Evolutionary conservation across 2,113 vertebrate genomes (phyloP).

Genomic region (Tetraodon nigroviridis): DNA sequence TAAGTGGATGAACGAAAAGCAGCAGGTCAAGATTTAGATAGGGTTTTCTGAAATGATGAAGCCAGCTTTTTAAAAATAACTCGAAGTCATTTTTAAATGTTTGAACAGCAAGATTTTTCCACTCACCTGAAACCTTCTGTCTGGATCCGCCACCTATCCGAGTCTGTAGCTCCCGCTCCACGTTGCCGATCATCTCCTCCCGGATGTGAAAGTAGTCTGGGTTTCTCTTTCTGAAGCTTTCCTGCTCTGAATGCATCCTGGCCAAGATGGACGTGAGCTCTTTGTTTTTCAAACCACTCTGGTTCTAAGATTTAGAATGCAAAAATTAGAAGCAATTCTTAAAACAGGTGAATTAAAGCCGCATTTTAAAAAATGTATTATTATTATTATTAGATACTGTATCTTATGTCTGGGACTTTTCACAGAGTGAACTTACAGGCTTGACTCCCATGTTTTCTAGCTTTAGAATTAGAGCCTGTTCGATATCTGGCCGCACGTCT

Average conservation of each 20-base stretch:
- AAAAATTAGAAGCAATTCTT: background rate
- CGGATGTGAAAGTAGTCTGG: constrained; percentile 54
- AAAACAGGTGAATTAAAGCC: background rate
- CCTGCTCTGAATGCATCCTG: constrained; percentile 38
- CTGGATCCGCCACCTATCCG: constrained; percentile 24
- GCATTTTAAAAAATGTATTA: background rate
- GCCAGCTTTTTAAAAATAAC: too few species aligned
- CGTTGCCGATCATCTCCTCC: constrained; percentile 31
- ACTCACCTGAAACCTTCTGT: constrained; percentile 55
- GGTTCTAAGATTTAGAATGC: constrained; percentile 40
- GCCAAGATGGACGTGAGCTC: constrained; percentile 39
- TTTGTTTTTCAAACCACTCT: constrained; percentile 46
- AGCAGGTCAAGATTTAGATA: constrained; percentile 6
- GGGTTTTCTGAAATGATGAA: background rate
- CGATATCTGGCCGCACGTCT: constrained; percentile 77
- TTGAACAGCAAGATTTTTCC: background rate
- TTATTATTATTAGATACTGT: too few species aligned
- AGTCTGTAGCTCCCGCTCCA: constrained; percentile 48
- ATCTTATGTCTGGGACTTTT: background rate
- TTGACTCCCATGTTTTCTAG: constrained; percentile 82
- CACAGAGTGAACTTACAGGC: constrained; percentile 66
- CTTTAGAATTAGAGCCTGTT: constrained; percentile 76
- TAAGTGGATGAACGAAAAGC: background rate
- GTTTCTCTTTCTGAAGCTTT: constrained; percentile 28
- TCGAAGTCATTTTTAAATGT: too few species aligned